phyloP scores from a whole-genome alignment of 2,113 vertebrate species.

The Gracilinanus agilis region DNA sequence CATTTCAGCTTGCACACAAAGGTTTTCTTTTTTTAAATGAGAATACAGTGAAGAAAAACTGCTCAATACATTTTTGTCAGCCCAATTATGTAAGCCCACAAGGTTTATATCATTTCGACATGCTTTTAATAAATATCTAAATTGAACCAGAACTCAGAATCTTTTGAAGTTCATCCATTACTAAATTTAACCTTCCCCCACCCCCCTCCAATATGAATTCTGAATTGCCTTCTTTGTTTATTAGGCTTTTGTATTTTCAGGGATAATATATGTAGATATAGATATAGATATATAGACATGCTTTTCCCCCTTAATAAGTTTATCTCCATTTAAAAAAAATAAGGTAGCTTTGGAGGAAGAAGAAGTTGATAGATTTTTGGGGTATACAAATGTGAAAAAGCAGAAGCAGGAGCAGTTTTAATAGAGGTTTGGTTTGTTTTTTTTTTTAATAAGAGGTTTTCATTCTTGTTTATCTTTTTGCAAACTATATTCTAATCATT shows the following conservation, averaged over 20 bases:
- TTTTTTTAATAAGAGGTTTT: not conserved
- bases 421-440: not conserved
- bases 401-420: too few species aligned
- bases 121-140: conserved; percentile 71
- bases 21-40: not conserved
- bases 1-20: conserved; percentile 43
- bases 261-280: not conserved
- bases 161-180: conserved; percentile 64
- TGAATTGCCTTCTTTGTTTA: conserved; percentile 52
- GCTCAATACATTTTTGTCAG: conserved; percentile 16
- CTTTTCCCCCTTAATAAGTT: conserved; percentile 19
- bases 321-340: conserved; percentile 58
- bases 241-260: conserved; percentile 1
- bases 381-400: rapidly evolving
- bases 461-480: not conserved
- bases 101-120: conserved; percentile 67
- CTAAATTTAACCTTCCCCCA: conserved; percentile 65
- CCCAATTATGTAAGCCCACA: conserved; percentile 41
- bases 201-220: conserved; percentile 19
- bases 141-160: conserved; percentile 62
- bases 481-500: conserved; percentile 2
- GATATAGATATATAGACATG: too few species aligned
- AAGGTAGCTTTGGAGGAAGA: not conserved
- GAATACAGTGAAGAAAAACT: conserved; percentile 24
- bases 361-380: conserved; percentile 22